Percentiles rank a stretch among this genome's conserved stretches.
These are phyloP conservation scores for Subacronicta megacephala DNA, from an alignment of 2,888 invertebrate genomes.

Conservation along the genomic window DNA sequence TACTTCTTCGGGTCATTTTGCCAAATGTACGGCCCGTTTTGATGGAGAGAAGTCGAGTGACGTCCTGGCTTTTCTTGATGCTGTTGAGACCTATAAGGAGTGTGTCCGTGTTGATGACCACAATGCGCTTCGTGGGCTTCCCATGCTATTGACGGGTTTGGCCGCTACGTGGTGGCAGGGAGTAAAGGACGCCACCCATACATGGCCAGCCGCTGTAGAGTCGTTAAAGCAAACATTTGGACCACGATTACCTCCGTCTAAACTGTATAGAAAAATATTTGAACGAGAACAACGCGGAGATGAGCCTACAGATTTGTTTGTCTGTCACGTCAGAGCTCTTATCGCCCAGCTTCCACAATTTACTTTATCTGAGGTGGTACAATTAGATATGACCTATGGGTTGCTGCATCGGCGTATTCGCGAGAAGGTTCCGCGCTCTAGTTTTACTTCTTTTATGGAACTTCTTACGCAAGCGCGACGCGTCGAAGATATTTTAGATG, in stretches of 20 bases:
- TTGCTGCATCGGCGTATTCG: constrained; percentile 38
- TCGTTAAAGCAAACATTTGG: too few relatives aligned
- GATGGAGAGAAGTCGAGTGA: constrained; percentile 7
- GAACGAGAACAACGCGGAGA: too few relatives aligned
- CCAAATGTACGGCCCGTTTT: constrained; percentile 1
- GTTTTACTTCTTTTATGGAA: constrained; percentile 19
- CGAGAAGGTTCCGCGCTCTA: constrained; percentile 24
- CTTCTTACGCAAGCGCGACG: constrained; percentile 26
- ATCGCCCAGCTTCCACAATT: too few relatives aligned
- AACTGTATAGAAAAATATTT: too few relatives aligned
- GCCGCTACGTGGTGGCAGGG: constrained; percentile 4
- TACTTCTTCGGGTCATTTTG: too few relatives aligned
- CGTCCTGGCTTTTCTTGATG: constrained; percentile 37
- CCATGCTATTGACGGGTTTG: constrained; percentile 42
- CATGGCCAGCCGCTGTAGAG: too few relatives aligned
- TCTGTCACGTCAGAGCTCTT: constrained; percentile 12
- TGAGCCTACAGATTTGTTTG: constrained; percentile 15
- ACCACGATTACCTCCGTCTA: too few relatives aligned
- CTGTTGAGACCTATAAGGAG: constrained; percentile 35
- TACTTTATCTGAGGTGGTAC: too few relatives aligned
- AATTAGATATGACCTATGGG: constrained; percentile 42
- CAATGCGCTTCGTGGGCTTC: constrained; percentile 39
- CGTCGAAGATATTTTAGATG: constrained; percentile 29
- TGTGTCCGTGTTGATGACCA: constrained; percentile 25
- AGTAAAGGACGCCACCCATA: too few relatives aligned